These are phyloP conservation scores for Megalurothrips usitatus DNA, from an alignment of 2,888 invertebrate species.

Conservation along the genomic window DNA sequence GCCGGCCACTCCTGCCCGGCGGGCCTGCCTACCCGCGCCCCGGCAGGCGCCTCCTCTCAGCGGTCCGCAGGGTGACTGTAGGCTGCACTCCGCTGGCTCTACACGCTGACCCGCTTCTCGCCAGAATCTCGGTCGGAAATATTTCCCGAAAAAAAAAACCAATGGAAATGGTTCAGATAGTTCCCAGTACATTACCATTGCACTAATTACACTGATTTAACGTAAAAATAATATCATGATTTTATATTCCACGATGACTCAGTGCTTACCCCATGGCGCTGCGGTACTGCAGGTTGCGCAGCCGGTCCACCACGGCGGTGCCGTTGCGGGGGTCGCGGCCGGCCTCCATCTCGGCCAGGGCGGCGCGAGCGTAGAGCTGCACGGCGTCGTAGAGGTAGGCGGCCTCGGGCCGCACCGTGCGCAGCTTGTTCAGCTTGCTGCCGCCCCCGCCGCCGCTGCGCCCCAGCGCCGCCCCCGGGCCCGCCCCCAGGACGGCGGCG, in stretches of 20 bases:
- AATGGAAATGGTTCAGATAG: too few relatives aligned
- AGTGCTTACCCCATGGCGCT: slow-evolving; percentile 77
- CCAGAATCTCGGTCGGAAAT: too few relatives aligned
- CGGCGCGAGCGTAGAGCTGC: slow-evolving; percentile 80
- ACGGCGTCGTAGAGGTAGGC: slow-evolving; percentile 93
- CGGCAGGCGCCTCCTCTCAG: too few relatives aligned
- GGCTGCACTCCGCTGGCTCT: too few relatives aligned
- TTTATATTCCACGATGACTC: too few relatives aligned
- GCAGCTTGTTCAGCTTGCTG: slow-evolving; percentile 59
- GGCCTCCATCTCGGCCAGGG: slow-evolving; percentile 64
- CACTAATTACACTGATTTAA: too few relatives aligned
- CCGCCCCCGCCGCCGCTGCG: slow-evolving; percentile 52
- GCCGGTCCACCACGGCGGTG: slow-evolving; percentile 68
- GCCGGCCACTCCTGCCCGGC: too few relatives aligned
- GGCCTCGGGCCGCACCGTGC: slow-evolving; percentile 67
- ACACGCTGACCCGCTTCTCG: background rate
- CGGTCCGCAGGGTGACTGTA: too few relatives aligned
- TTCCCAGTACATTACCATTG: too few relatives aligned
- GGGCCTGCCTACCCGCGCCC: too few relatives aligned
- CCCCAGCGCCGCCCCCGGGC: slow-evolving; percentile 71
- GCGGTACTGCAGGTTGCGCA: slow-evolving; percentile 71
- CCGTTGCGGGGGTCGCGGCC: slow-evolving; percentile 73
- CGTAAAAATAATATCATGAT: too few relatives aligned
- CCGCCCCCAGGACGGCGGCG: slow-evolving; percentile 74
- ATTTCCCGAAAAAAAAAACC: too few relatives aligned